Base-by-base conservation (phyloP, 2,113 vertebrate genomes). In the Gallinago jamesoni region DNA sequence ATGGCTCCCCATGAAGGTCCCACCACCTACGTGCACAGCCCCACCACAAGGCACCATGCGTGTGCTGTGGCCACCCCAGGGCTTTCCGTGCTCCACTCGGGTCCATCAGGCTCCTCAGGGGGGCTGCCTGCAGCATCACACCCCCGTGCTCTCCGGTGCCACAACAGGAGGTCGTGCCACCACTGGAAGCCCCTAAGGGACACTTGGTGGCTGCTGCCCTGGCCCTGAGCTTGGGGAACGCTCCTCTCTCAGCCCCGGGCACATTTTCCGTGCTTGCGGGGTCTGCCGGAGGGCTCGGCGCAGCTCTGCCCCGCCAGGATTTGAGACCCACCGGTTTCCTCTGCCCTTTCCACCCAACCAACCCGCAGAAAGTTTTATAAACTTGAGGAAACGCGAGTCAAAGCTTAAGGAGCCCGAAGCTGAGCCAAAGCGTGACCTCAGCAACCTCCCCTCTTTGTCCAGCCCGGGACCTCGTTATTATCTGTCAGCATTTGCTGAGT, bases 401-500 rank as follows among this genome's bases (percentile, higher is more conserved):
- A 92, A 95, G 96, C 94, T 94, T 66, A 91, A 80, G 87, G 73
- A 96, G 73, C 50, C 57, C 91, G 37, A 82, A 92, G 97, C 98
- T 94, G 97, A 97, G 96, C 92, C 80, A 78, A 98, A 96, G 93
- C 8, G 5, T 92, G 96, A 97, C 96, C 96, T 95, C 83, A 81
- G 76, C 90, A 88, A 94, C 94, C 95, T 94, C 88, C 97, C 98
- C 97, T 98, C 98, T 98, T 98, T 97, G 97, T 98, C 98, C 97
- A 97, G 97, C 98, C 98, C 86, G 98, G 98, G 98, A 98, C 98
- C 98, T 98, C 98, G 97, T 98, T 97, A 98, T 98, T 97, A 98
- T 98, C 94, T 94, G 96, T 96, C 96, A 97, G 96, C 96, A 77
- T 92, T 62, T 92, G 96, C 93, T 70, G 92, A 84, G 84, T 52